Evolutionary conservation across 2,888 invertebrate genomes (phyloP).

Genomic region (Diarsia mendica): DNA sequence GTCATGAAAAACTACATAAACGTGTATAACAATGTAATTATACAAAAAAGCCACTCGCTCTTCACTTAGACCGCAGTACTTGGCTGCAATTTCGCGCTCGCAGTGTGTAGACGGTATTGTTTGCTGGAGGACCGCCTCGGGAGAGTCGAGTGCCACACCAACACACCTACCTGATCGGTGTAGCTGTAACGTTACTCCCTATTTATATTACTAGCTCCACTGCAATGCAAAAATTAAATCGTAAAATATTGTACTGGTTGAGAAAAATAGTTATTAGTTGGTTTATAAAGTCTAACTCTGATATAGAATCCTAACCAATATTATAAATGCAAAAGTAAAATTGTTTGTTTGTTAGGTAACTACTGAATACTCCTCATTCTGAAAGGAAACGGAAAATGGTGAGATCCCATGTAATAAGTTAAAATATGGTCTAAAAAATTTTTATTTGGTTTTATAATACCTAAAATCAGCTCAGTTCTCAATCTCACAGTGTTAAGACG

Average conservation of each 20-base stretch:
- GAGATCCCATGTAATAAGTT: too few species aligned
- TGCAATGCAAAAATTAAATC: slow-evolving; percentile 42
- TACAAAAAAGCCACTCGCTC: slow-evolving; percentile 11
- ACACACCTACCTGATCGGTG: slow-evolving; percentile 47
- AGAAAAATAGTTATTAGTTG: too few species aligned
- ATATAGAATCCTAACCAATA: too few species aligned
- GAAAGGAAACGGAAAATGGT: too few species aligned
- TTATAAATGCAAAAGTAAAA: too few species aligned
- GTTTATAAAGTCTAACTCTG: too few species aligned
- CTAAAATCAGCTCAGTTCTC: too few species aligned
- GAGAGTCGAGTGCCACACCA: slow-evolving; percentile 58
- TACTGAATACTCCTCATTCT: too few species aligned
- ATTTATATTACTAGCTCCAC: slow-evolving; percentile 35
- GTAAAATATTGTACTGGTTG: slow-evolving; percentile 23
- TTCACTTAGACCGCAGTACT: slow-evolving; percentile 47
- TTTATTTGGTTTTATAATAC: too few species aligned
- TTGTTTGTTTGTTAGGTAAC: too few species aligned
- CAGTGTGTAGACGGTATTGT: slow-evolving; percentile 67
- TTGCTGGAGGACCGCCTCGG: slow-evolving; percentile 60
- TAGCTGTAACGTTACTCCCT: slow-evolving; percentile 39
- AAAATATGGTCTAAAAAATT: too few species aligned
- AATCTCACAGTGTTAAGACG: slow-evolving; percentile 61
- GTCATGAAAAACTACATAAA: neutral
- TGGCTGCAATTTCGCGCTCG: slow-evolving; percentile 65
- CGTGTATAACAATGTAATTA: slow-evolving; percentile 2